A percentile compares a stretch with the other conserved stretches of the same genome.
These are phyloP conservation scores for Pachyuromys duprasi DNA, from an alignment of 2,797 vertebrate genomes.

Conservation along the genomic window DNA sequence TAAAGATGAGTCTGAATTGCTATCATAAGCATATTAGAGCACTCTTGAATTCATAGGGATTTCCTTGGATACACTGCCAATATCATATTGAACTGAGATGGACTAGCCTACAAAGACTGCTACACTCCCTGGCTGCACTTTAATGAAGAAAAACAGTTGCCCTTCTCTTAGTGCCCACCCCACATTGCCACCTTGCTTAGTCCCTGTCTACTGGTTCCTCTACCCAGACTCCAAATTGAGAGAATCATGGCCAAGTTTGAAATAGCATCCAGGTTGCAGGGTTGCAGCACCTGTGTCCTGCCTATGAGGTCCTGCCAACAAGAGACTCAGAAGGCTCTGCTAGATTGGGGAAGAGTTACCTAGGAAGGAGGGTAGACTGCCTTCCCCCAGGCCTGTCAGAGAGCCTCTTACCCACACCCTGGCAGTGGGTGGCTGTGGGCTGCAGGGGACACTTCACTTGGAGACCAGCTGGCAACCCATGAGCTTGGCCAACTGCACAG, in stretches of 20 bases:
- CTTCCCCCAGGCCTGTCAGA: background rate
- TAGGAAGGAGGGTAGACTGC: background rate
- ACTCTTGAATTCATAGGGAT: background rate
- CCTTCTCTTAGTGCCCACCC: background rate
- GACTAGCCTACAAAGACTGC: background rate
- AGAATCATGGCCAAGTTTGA: conserved; percentile 28
- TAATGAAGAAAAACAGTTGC: background rate
- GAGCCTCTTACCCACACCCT: rapidly evolving
- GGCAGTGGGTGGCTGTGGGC: rapidly evolving
- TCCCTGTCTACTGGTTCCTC: background rate
- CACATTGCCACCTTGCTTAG: background rate
- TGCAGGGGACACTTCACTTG: rapidly evolving
- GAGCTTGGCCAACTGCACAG: background rate
- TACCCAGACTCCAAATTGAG: background rate
- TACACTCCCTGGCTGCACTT: conserved; percentile 16
- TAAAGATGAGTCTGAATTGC: conserved; percentile 25
- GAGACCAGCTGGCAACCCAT: background rate
- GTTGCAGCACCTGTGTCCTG: background rate
- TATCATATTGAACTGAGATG: background rate
- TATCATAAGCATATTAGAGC: background rate
- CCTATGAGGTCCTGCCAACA: conserved; percentile 36
- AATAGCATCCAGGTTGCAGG: conserved; percentile 56
- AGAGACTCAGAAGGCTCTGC: background rate
- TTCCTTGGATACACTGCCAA: background rate
- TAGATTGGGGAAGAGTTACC: background rate